Evolutionary conservation across 2,113 vertebrate genomes (phyloP).

Genomic region (Elephantulus edwardii): DNA sequence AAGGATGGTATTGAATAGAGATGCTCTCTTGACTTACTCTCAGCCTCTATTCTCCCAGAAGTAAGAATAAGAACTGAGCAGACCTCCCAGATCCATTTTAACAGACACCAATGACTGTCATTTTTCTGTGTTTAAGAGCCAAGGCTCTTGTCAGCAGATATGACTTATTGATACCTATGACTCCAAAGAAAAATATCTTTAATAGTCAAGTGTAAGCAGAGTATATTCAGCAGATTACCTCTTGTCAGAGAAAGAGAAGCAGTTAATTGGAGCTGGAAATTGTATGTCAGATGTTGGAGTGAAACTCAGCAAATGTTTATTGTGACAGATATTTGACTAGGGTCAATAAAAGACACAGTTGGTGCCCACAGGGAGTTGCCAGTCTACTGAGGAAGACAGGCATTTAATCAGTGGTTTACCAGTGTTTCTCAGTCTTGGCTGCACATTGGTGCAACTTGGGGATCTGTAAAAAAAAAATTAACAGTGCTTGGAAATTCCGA

Average conservation of each 20-base stretch:
- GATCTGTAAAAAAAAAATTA: background rate
- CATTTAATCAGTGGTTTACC: conserved; percentile 5
- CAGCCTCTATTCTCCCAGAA: conserved; percentile 48
- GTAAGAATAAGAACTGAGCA: conserved; percentile 54
- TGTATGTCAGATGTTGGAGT: conserved; percentile 33
- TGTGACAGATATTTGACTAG: background rate
- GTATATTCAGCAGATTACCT: conserved; percentile 44
- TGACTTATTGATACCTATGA: conserved; percentile 66
- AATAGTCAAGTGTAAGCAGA: conserved; percentile 28
- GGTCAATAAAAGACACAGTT: conserved; percentile 17
- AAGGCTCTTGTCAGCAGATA: conserved; percentile 61
- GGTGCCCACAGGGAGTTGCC: conserved; percentile 51
- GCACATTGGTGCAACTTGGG: background rate
- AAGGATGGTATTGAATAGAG: conserved; percentile 53
- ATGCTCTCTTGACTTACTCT: conserved; percentile 55
- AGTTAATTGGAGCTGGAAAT: conserved; percentile 19
- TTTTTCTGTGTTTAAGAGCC: conserved; percentile 49
- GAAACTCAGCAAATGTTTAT: conserved; percentile 26
- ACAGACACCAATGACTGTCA: conserved; percentile 56
- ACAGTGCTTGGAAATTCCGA: background rate
- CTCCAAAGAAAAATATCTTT: conserved; percentile 64
- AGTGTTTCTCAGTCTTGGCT: background rate
- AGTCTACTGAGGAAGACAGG: conserved; percentile 19
- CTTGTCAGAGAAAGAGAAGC: conserved; percentile 52
- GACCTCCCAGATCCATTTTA: conserved; percentile 41